These are phyloP conservation scores for Aricia agestis DNA, from an alignment of 1,140 invertebrate genomes.

Conservation along the genomic window DNA sequence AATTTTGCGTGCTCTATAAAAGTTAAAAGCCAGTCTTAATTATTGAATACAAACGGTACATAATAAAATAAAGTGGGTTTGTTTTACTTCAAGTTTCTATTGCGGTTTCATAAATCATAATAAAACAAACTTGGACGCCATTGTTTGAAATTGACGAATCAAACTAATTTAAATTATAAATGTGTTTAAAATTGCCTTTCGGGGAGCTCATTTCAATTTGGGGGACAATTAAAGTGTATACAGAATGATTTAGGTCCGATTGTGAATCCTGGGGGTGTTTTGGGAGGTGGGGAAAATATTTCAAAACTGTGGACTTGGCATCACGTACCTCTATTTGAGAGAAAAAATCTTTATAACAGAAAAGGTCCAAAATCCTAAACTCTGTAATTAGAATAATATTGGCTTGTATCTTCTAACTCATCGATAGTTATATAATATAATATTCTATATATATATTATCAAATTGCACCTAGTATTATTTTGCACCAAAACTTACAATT, in stretches of 20 bases:
- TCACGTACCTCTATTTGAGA: too few species aligned
- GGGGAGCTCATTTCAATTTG: conserved; percentile 20
- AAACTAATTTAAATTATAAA: conserved; percentile 23
- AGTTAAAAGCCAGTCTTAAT: background rate
- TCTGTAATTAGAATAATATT: too few species aligned
- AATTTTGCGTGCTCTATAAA: too few species aligned
- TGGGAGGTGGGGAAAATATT: too few species aligned
- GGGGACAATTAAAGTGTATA: conserved; percentile 22
- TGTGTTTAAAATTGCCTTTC: conserved; percentile 1
- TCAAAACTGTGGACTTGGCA: too few species aligned
- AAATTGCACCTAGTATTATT: too few species aligned
- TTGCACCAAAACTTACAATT: too few species aligned
- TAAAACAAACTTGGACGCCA: background rate
- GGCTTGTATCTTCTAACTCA: too few species aligned
- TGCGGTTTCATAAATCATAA: background rate
- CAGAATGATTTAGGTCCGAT: background rate
- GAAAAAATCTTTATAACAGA: too few species aligned
- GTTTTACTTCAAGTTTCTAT: background rate
- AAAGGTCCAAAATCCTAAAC: too few species aligned
- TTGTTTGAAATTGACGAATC: conserved; percentile 20
- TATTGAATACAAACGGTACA: background rate
- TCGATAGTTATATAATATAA: too few species aligned
- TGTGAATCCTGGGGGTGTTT: conserved; percentile 13
- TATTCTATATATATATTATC: too few species aligned
- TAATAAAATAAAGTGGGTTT: background rate